Base-by-base conservation (phyloP, 2,888 invertebrate genomes). In the Tolmerus cingulatus region DNA sequence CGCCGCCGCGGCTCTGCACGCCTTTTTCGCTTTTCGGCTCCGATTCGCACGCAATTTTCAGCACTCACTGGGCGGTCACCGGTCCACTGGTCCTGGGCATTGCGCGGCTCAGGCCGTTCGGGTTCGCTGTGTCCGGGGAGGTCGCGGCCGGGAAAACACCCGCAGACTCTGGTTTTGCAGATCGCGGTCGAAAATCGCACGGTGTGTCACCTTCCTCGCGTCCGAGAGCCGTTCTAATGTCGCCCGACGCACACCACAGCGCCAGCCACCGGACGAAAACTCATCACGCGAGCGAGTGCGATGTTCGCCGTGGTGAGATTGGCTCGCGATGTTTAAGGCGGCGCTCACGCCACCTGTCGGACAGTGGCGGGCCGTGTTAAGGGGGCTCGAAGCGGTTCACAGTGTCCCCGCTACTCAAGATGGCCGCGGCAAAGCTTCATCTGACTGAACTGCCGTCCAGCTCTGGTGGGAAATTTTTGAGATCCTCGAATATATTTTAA, bases 141-240 rank as follows among this genome's bases (percentile, higher is more conserved):
- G 66, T 66, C 66, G 8, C 27, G 66, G 12, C 23, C 66, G 23
- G 12, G 23, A 66, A 66, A 66, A 16, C 27, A 55, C 74, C 84
- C 84, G 74, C 37, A 34, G 57, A 43, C 84, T 34, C 34, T 66
- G 40, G 23, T 66, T 84, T 84, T 40, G 66, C 66, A 66, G 19
- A 57, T n/a, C 57, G 40, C 66, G 74, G 57, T 9, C 51, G 30
- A 40, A 84, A 66, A 37, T 27, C 57, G 12, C 23, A 55, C 82
- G 82, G 66, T 84, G 81, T 84, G 84, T 84, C 84, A 84, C 34
- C 27, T 19, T 23, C 23, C 74, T 84, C 84, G 43, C 57, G 82
- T 57, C 57, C 82, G 82, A 40, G 55, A 81, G 81, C 27, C 55
- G 81, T 55, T 81, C 81, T 81, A 81, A 81, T 55, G 55, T 81